phyloP scores from a whole-genome alignment of 2,797 vertebrate species.

The Bovichtus variegatus region DNA sequence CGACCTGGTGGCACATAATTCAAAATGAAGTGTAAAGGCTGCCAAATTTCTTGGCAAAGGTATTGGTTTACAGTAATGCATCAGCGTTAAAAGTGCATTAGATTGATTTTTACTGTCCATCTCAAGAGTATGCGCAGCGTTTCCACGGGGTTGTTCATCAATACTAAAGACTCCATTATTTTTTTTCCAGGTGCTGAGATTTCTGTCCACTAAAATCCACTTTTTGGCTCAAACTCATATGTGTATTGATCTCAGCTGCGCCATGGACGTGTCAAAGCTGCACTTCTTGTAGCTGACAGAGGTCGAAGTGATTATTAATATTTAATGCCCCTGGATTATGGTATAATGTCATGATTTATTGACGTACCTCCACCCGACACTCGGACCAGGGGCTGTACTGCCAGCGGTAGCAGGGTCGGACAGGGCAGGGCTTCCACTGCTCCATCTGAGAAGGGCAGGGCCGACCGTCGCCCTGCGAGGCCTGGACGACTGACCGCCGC shows the following conservation, averaged over 20 bases:
- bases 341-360: conserved; percentile 18
- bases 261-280: conserved; percentile 27
- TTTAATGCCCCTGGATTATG: conserved; percentile 14
- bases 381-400: conserved; percentile 93
- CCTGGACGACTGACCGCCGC: conserved; percentile 89
- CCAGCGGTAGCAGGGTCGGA: conserved; percentile 96
- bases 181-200: conserved; percentile 34
- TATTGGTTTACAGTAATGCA: conserved; percentile 46
- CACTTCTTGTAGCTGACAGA: conserved; percentile 39
- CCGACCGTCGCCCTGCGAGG: conserved; percentile 95
- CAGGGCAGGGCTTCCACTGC: conserved; percentile 96
- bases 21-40: conserved; percentile 18
- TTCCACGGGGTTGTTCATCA: conserved; percentile 66
- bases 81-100: conserved; percentile 64
- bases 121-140: conserved; percentile 40
- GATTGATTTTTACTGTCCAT: conserved; percentile 62
- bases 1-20: conserved; percentile 30
- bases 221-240: conserved; percentile 38
- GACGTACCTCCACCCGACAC: conserved; percentile 93
- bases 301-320: conserved; percentile 39
- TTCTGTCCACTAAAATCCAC: conserved; percentile 33
- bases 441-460: conserved; percentile 93
- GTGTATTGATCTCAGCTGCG: conserved; percentile 47
- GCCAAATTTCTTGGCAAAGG: conserved; percentile 44
- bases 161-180: conserved; percentile 62